Conservation (phyloP, 2,113 vertebrate species). For the Phylloscopus whistleri region DNA sequence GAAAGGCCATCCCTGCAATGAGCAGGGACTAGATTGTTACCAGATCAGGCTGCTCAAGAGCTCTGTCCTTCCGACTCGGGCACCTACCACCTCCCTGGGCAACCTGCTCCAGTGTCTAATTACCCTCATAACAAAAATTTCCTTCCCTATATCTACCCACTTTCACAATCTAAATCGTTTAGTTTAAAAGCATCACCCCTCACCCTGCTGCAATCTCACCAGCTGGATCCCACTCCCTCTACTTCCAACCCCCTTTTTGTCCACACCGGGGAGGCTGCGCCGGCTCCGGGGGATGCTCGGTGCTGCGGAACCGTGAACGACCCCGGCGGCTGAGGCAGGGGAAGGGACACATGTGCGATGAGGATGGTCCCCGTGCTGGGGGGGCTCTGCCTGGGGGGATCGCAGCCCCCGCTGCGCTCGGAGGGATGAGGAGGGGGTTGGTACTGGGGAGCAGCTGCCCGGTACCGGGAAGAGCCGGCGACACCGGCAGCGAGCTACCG, state of each 20-base stretch:
- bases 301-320: accelerated
- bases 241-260: not conserved
- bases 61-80: not conserved
- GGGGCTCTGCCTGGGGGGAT: not conserved
- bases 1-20: not conserved
- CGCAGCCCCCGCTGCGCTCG: not conserved
- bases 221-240: no score
- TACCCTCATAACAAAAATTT: no score
- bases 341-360: not conserved
- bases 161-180: not conserved
- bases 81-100: not conserved
- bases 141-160: accelerated
- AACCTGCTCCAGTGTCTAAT: not conserved
- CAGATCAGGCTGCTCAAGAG: not conserved
- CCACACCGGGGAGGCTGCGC: accelerated
- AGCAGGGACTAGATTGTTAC: not conserved
- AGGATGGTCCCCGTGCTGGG: not conserved
- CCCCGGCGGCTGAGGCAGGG: accelerated
- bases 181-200: not conserved
- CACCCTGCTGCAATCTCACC: not conserved
- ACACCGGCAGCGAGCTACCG: accelerated
- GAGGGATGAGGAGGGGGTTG: not conserved
- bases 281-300: accelerated
- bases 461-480: not conserved
- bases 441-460: not conserved